Percentiles rank a stretch among this genome's conserved stretches.
Evolutionary conservation across 2,113 vertebrate genomes (phyloP).

Genomic region (Camelus bactrianus): DNA sequence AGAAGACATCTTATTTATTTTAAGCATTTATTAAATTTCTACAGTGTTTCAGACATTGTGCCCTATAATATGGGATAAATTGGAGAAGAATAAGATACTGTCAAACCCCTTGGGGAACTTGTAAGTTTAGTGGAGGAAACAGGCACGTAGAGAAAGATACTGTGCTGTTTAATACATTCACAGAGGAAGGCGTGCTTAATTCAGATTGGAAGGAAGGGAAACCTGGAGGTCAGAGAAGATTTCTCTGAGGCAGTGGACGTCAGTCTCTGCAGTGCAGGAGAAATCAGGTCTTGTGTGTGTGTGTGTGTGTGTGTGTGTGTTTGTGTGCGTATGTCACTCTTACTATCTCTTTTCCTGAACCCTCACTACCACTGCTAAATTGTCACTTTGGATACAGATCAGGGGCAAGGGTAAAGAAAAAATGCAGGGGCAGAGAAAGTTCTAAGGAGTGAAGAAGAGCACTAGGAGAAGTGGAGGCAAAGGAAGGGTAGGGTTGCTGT

Average conservation of each 20-base stretch:
- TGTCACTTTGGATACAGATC: neutral
- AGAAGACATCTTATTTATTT: neutral
- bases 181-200: neutral
- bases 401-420: neutral
- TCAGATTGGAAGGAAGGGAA: neutral
- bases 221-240: neutral
- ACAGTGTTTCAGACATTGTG: neutral
- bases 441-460: neutral
- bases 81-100: neutral
- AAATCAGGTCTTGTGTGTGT: neutral
- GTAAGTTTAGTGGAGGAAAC: neutral
- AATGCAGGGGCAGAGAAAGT: neutral
- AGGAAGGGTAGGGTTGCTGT: neutral
- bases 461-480: neutral
- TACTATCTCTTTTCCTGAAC: neutral
- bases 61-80: neutral
- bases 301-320: too few relatives aligned
- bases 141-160: neutral
- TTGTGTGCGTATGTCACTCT: neutral
- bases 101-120: neutral
- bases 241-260: neutral
- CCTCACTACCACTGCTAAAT: neutral
- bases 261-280: neutral
- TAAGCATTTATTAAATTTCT: slow-evolving; percentile 28
- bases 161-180: neutral